A percentile compares a stretch with the other conserved stretches of the same genome.
Evolutionary conservation across 2,797 vertebrate genomes (phyloP).

Genomic region (Chelmon rostratus): DNA sequence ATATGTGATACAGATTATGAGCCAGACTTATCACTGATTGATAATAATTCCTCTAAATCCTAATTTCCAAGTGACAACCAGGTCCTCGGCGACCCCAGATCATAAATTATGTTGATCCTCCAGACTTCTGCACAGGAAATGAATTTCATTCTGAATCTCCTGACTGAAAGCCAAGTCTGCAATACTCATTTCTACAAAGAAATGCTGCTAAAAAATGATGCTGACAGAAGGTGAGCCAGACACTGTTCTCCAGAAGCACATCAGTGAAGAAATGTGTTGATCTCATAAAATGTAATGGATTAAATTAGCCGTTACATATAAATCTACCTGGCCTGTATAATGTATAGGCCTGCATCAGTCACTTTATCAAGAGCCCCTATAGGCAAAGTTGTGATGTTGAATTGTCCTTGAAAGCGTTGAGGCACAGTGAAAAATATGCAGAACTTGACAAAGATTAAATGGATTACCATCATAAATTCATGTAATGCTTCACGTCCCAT

Average conservation of each 20-base stretch:
- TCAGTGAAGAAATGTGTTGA: conserved; percentile 13
- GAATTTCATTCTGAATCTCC: conserved; percentile 8
- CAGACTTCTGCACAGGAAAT: conserved; percentile 19
- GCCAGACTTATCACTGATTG: conserved; percentile 40
- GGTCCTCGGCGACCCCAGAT: conserved; percentile 10
- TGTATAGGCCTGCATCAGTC: conserved; percentile 9
- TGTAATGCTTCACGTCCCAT: conserved; percentile 30
- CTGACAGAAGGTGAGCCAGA: not conserved
- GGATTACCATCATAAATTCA: conserved; percentile 56
- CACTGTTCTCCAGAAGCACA: conserved; percentile 7
- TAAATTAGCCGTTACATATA: conserved; percentile 35
- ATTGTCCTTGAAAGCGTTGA: conserved; percentile 51
- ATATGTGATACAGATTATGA: conserved; percentile 24
- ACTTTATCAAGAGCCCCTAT: conserved; percentile 33
- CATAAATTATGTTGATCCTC: conserved; percentile 45
- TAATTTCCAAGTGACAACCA: conserved; percentile 34
- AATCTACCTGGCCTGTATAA: conserved; percentile 35
- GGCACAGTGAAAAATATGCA: conserved; percentile 25
- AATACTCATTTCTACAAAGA: conserved; percentile 28
- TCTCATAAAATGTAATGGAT: conserved; percentile 25
- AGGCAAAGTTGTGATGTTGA: conserved; percentile 42
- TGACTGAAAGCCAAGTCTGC: conserved; percentile 7
- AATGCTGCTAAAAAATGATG: conserved; percentile 19
- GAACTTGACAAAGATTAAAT: conserved; percentile 49
- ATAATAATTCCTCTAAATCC: conserved; percentile 50